Percentiles rank a stretch among this genome's conserved stretches.
phyloP scores from a whole-genome alignment of 2,888 invertebrate species.

The Mallateleia sp. region DNA sequence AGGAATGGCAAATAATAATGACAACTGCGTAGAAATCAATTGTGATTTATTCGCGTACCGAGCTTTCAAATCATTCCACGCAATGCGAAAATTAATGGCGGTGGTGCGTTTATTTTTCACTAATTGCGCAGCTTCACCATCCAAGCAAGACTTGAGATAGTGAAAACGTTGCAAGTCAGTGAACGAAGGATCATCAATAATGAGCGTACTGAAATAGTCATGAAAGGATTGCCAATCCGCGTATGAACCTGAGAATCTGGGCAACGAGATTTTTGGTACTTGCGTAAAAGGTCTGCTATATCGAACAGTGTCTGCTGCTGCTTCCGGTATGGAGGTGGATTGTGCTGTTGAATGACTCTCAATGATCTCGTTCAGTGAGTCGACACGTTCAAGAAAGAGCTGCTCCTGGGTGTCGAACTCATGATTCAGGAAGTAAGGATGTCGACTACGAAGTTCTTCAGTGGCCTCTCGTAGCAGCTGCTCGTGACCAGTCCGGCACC shows the following conservation, averaged over 20 bases:
- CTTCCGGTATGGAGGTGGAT: too few relatives aligned
- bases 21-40: not conserved
- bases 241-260: constrained; percentile 21
- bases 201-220: constrained; percentile 24
- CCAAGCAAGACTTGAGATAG: constrained; percentile 34
- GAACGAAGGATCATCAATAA: constrained; percentile 20
- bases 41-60: not conserved
- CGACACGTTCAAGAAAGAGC: not conserved
- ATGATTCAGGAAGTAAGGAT: not conserved
- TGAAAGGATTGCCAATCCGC: constrained; percentile 28
- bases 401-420: not conserved
- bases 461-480: not conserved
- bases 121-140: constrained; percentile 25
- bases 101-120: not conserved
- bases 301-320: not conserved
- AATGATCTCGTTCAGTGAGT: not conserved
- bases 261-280: not conserved
- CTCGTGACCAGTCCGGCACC: not conserved
- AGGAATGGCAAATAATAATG: not conserved
- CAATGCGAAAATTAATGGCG: not conserved
- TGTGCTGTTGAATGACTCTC: too few relatives aligned
- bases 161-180: constrained; percentile 30
- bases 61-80: not conserved
- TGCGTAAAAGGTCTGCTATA: not conserved
- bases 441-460: not conserved